Base-by-base conservation (phyloP, 1,140 invertebrate genomes). In the Drosophila sp. region DNA sequence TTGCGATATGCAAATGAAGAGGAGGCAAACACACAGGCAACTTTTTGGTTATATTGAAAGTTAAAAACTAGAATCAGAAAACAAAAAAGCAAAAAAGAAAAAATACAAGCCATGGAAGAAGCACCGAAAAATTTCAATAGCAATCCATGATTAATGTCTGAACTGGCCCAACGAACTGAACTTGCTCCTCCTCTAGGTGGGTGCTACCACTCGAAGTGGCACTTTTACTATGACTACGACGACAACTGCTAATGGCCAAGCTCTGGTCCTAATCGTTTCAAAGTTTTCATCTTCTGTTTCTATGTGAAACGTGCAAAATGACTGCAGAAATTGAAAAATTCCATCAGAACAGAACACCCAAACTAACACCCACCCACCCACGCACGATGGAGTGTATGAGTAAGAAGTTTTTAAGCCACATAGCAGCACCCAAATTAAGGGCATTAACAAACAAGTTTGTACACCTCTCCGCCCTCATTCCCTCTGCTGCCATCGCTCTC, bases 1-100 rank as follows among this genome's bases (percentile, higher is more conserved):
- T 58, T 44, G 73, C 72, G 73, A 76, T 76, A 76, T 76, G 73
- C 66, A 76, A 76, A 76, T 76, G 72, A 76, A 76, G 73, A 57
- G 1, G 44, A 25, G 44, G 35, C 17, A 17, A 38, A 11, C 3
- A 38, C 29, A 57, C 57, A 60, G 5, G 27, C 66, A 76, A 76
- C 73, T 76, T 76, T 76, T 32, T 30, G 40, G 72, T 55, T 74
- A 60, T 70, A 76, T 76, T 66, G 73, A 70, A 75, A 75, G 72
- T 75, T 64, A 54, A 75, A 75, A 64, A 68, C 30, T 65, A 40
- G 47, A 67, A 75, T 35, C 62, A 27, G 55, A 68, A 75, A 47
- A 57, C 73, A 60, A 33, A 65, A 35, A 65, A 25, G 47, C 76
- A 40, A 47, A 29, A 63, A n/a, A 63, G 27, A 47, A 47, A 33